Evolutionary conservation across 2,888 invertebrate genomes (phyloP).

Genomic region (Philereme transversata): DNA sequence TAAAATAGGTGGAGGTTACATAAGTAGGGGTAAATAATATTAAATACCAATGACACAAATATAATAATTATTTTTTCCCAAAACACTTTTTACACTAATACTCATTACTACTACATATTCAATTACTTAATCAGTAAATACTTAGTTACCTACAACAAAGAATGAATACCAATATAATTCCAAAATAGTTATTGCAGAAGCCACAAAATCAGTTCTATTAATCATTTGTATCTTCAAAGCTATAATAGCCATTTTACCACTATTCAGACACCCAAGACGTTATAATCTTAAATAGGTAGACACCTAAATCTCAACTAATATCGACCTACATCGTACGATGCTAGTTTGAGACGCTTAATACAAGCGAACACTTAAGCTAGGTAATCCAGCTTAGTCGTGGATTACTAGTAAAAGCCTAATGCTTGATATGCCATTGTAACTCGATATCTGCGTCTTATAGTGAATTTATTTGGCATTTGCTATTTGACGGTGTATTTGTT

Average conservation of each 20-base stretch:
- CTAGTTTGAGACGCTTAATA: conserved; percentile 67
- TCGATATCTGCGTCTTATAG: conserved; percentile 52
- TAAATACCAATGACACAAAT: no score
- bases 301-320: conserved; percentile 61
- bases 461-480: conserved; percentile 11
- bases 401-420: conserved; percentile 74
- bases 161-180: no score
- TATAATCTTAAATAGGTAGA: conserved; percentile 43
- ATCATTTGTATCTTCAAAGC: conserved; percentile 3
- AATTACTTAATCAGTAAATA: no score
- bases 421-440: conserved; percentile 62
- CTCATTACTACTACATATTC: no score
- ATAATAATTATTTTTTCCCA: no score
- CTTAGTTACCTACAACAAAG: no score
- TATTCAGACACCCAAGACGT: conserved; percentile 37
- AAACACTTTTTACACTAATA: no score
- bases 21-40: no score
- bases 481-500: conserved; percentile 6
- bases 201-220: neutral
- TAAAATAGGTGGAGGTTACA: no score
- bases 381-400: conserved; percentile 76
- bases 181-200: no score
- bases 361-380: conserved; percentile 65
- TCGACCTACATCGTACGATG: conserved; percentile 49
- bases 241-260: conserved; percentile 11